phyloP scores from a whole-genome alignment of 2,888 invertebrate species.

The Perdita meconis region DNA sequence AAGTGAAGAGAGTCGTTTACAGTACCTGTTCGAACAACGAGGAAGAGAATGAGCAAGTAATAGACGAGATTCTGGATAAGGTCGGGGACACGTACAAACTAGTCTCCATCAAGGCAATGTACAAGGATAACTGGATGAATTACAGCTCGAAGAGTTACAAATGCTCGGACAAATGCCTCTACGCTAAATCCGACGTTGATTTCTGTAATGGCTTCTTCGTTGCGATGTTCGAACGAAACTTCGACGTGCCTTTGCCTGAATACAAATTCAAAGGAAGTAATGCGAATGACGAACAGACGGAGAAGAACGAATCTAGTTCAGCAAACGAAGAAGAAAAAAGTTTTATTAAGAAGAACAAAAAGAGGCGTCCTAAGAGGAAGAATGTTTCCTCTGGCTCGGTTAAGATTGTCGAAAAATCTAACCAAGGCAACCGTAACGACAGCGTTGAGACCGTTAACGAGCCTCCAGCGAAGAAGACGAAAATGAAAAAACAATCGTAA shows the following conservation, averaged over 20 bases:
- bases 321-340: constrained; percentile 4
- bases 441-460: neutral
- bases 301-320: neutral
- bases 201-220: constrained; percentile 97
- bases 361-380: neutral
- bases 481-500: neutral
- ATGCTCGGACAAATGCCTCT: constrained; percentile 90
- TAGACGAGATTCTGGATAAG: constrained; percentile 87
- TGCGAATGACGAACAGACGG: neutral
- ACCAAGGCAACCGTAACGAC: neutral
- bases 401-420: neutral
- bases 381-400: constrained; percentile 22
- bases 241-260: constrained; percentile 73
- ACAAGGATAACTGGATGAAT: constrained; percentile 89
- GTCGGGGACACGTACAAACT: constrained; percentile 86
- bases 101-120: constrained; percentile 86
- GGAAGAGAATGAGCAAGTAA: constrained; percentile 97
- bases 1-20: constrained; percentile 94
- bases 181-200: constrained; percentile 91
- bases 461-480: constrained; percentile 16
- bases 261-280: constrained; percentile 27
- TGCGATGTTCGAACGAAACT: constrained; percentile 91
- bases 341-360: too few relatives aligned
- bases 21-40: constrained; percentile 97
- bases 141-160: constrained; percentile 88